Base-by-base conservation (phyloP, 2,888 invertebrate species). In the Conops quadrifasciatus region DNA sequence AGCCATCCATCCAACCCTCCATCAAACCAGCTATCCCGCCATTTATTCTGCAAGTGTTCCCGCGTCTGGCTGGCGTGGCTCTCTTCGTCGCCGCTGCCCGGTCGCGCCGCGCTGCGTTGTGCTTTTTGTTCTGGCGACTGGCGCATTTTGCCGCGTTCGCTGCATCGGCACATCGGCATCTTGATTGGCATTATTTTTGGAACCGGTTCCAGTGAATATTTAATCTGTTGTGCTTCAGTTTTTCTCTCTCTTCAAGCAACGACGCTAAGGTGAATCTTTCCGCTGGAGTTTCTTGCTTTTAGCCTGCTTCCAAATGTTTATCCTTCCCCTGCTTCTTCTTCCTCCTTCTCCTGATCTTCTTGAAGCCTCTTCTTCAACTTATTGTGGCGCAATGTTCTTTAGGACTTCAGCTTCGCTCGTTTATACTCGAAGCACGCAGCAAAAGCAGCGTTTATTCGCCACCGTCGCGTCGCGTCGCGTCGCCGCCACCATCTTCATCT, bases 121-220 rank as follows among this genome's bases (percentile, higher is more conserved):
- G 45, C 3, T 45, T 43, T 36, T 66, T 30, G n/a, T 28, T 28
- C 58, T 49, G 59, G 26, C 24, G 43, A 16, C 21, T 47, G 58
- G 56, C 67, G 58, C 67, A 45, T 49, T 47, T 30, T 47, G 67
- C 49, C 67, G 67, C 67, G 59, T 67, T 67, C 68, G 51, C 24
- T 62, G 62, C 62, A 68, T 68, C 49, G 70, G 70, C 58, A 62
- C 62, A 68, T 68, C 49, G 70, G 70, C 58, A 64, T 70, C 64
- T 70, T 70, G 70, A 70, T 70, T 70, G 70, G 70, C 63, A 70
- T 70, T 70, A 56, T 58, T 63, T 62, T 28, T 58, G 58, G 19
- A 70, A 70, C 70, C 70, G 70, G 70, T 70, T 70, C 19, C 58
- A 49, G 56, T 70, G 70, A 53, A 70, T 70, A 70, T 70, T 70